A percentile compares a stretch with the other conserved stretches of the same genome.
Conservation (phyloP, 2,113 vertebrate species). For the Nettapus auritus region DNA sequence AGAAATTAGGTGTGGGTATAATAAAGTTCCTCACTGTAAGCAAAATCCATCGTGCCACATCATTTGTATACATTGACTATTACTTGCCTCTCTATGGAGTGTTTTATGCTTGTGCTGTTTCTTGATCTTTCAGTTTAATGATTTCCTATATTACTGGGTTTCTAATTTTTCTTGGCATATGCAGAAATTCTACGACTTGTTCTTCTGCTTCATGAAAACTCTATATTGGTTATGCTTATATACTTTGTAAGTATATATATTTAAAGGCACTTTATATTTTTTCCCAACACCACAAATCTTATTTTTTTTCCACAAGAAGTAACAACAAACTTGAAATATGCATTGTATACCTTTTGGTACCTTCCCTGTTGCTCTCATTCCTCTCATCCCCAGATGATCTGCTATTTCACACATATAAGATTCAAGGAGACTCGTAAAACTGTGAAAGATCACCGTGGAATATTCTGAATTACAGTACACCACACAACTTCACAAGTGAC, state of each 20-base stretch:
- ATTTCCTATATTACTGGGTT: neutral
- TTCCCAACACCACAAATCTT: neutral
- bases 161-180: neutral
- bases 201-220: neutral
- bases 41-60: slow-evolving; percentile 15
- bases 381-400: neutral
- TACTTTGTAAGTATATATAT: neutral
- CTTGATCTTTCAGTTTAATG: slow-evolving; percentile 24
- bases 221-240: neutral
- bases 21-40: slow-evolving; percentile 1
- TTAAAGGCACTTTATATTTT: neutral
- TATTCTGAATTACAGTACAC: neutral
- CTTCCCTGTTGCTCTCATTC: neutral
- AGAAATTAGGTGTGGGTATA: neutral
- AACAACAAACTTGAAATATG: neutral
- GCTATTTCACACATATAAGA: neutral
- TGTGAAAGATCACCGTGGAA: neutral
- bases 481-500: neutral
- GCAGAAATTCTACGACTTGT: neutral
- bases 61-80: neutral
- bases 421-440: neutral
- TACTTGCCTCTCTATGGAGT: neutral
- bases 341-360: neutral
- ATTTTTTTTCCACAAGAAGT: neutral
- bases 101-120: neutral